Evolutionary conservation across 1,140 invertebrate species (phyloP).

Genomic region (Hestina assimilis): DNA sequence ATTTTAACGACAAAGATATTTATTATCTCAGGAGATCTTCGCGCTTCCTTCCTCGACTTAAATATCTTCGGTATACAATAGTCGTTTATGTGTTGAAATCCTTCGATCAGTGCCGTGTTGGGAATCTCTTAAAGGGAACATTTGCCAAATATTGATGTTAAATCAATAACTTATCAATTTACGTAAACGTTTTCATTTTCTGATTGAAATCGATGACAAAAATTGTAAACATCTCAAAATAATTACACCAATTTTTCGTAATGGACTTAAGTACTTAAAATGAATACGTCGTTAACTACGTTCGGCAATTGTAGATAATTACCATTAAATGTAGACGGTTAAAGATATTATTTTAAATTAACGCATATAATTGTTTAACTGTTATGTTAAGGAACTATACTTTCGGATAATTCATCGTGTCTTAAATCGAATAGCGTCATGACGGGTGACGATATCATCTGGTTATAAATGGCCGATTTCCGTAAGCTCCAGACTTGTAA

Average conservation of each 20-base stretch:
- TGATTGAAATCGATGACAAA: slow-evolving; percentile 1
- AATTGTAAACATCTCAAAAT: slow-evolving; percentile 6
- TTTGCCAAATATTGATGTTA: slow-evolving; percentile 8
- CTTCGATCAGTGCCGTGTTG: slow-evolving; percentile 1
- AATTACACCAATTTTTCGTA: slow-evolving; percentile 9
- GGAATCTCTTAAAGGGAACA: background rate
- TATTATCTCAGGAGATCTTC: slow-evolving; percentile 18
- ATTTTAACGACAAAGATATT: slow-evolving; percentile 23
- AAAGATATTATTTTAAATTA: slow-evolving; percentile 1
- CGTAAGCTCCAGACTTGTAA: slow-evolving; percentile 21
- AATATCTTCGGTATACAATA: background rate
- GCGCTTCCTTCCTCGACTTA: background rate
- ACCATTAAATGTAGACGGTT: background rate
- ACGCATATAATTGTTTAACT: background rate
- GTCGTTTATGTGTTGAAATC: background rate
- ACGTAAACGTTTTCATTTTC: slow-evolving; percentile 10
- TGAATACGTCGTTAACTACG: background rate
- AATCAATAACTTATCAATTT: slow-evolving; percentile 19
- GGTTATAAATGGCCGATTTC: slow-evolving; percentile 20
- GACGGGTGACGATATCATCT: background rate
- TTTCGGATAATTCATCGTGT: slow-evolving; percentile 1
- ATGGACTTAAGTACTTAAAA: background rate
- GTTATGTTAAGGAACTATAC: slow-evolving; percentile 2
- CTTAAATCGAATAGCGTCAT: background rate
- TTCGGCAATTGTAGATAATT: slow-evolving; percentile 2